Evolutionary conservation across 2,113 vertebrate genomes (phyloP).

Genomic region (Chloroceryle aenea): DNA sequence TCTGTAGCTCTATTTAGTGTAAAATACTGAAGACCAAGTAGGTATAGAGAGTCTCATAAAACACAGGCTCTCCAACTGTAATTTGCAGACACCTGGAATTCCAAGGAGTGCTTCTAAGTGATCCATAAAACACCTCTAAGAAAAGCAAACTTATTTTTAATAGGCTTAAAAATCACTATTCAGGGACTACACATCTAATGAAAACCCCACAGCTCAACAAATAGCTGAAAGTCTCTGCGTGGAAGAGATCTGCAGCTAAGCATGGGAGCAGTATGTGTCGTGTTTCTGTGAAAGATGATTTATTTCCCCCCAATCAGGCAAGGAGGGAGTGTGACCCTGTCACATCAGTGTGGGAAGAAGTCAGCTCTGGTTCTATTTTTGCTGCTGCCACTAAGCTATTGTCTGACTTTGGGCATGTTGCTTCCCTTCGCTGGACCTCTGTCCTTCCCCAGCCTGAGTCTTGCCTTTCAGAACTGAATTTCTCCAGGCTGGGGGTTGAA

Average conservation of each 20-base stretch:
- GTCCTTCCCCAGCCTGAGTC: neutral
- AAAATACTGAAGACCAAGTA: neutral
- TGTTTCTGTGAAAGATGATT: neutral
- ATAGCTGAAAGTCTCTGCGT: neutral
- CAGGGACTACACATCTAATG: neutral
- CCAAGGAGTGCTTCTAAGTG: neutral
- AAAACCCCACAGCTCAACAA: neutral
- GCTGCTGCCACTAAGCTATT: neutral
- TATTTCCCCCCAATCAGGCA: neutral
- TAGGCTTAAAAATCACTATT: neutral
- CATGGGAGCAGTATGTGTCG: neutral
- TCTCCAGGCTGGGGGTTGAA: neutral
- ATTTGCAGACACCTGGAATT: neutral
- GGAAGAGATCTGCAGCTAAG: neutral
- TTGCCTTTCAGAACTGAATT: neutral
- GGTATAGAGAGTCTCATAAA: neutral
- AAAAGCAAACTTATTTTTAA: neutral
- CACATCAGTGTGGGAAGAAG: neutral
- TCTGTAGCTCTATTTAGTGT: neutral
- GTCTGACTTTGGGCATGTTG: neutral
- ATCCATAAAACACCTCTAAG: neutral
- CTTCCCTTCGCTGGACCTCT: neutral
- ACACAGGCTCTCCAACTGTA: neutral
- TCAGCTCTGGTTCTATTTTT: neutral
- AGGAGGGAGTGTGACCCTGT: neutral